These are phyloP conservation scores for Potorous gilbertii DNA, from an alignment of 2,797 vertebrate species.

Conservation along the genomic window DNA sequence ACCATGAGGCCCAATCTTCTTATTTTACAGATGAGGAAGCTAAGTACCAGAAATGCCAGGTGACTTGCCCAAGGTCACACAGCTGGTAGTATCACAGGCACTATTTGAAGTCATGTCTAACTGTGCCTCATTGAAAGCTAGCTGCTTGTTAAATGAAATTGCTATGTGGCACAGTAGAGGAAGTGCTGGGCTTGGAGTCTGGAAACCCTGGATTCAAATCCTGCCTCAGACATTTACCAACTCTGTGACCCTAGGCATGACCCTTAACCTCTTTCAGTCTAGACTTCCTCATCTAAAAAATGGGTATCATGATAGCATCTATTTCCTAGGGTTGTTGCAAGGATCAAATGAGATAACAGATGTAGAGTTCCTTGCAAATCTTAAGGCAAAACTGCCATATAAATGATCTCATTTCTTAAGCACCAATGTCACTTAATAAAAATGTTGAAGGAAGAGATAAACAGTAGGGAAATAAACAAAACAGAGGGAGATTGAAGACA, in stretches of 20 bases:
- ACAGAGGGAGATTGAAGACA: not conserved
- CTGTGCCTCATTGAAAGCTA: not conserved
- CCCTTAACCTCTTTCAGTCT: not conserved
- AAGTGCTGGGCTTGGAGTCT: not conserved
- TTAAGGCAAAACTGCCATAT: not conserved
- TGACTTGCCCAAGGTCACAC: not conserved
- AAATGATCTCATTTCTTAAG: not conserved
- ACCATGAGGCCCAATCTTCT: not conserved
- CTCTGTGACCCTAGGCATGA: not conserved
- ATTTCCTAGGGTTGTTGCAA: not conserved
- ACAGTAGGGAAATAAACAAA: not conserved
- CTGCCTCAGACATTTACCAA: not conserved
- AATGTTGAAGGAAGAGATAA: not conserved
- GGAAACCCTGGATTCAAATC: not conserved
- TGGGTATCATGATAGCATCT: not conserved
- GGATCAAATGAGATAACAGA: not conserved
- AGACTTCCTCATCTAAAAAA: not conserved
- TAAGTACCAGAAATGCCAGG: not conserved
- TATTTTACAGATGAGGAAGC: not conserved
- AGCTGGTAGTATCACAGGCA: not conserved
- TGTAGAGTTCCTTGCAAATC: not conserved
- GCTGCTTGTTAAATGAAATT: not conserved
- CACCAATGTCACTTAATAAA: not conserved
- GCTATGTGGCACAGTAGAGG: not conserved
- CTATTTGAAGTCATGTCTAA: not conserved